These are phyloP conservation scores for Ctena decussata DNA, from an alignment of 2,888 invertebrate species.

Conservation along the genomic window DNA sequence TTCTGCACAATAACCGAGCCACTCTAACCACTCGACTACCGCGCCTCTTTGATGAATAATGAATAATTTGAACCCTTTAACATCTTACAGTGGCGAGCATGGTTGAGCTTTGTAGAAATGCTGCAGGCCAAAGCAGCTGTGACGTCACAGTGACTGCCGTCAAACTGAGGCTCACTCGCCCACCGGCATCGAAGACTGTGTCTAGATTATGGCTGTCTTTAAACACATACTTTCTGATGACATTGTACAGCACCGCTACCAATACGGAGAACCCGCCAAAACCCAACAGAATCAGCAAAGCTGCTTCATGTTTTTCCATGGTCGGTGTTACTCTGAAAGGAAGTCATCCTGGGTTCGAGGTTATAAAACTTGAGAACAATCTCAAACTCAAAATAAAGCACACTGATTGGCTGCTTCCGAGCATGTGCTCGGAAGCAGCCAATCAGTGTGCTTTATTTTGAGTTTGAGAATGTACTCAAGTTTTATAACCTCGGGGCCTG, in stretches of 20 bases:
- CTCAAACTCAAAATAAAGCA: too few relatives aligned
- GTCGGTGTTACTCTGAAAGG: slow-evolving; percentile 53
- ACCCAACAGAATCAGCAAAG: slow-evolving; percentile 72
- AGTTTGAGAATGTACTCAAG: too few relatives aligned
- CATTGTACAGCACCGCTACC: slow-evolving; percentile 71
- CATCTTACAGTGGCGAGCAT: slow-evolving; percentile 73
- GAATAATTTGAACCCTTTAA: too few relatives aligned
- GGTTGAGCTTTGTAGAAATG: slow-evolving; percentile 75
- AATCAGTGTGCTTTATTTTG: too few relatives aligned
- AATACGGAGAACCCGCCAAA: slow-evolving; percentile 77
- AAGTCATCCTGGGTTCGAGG: too few relatives aligned
- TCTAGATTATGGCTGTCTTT: slow-evolving; percentile 76
- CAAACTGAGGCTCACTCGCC: slow-evolving; percentile 74
- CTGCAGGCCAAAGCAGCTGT: slow-evolving; percentile 79
- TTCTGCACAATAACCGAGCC: too few relatives aligned
- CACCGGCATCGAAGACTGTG: slow-evolving; percentile 79
- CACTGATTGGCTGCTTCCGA: too few relatives aligned
- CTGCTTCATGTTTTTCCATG: slow-evolving; percentile 70
- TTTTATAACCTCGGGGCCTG: too few relatives aligned
- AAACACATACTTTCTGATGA: slow-evolving; percentile 74
- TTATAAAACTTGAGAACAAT: too few relatives aligned
- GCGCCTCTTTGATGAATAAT: too few relatives aligned
- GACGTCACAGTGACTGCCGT: slow-evolving; percentile 79
- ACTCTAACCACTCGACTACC: too few relatives aligned
- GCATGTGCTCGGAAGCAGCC: too few relatives aligned